Evolutionary conservation across 2,113 vertebrate genomes (phyloP), one percentile per base, ranked within the genome.

Genomic region (Lota lota): DNA sequence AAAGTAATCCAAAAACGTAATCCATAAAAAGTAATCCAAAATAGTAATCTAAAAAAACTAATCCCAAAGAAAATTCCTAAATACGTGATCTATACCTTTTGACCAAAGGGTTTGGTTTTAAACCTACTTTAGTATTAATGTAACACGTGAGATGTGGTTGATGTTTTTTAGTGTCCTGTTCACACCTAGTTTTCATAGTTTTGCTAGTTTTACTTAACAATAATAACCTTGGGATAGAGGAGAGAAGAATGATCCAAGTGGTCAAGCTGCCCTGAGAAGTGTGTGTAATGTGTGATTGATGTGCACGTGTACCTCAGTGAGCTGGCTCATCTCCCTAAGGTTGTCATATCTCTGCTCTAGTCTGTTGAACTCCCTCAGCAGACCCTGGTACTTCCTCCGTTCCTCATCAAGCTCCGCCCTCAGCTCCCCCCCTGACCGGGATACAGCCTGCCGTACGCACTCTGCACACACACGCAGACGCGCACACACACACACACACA

Each of bases 321-420:
- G 87, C 59, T 85, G 75, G 79, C 83, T 85, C 85, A 94, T 93
- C 1, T 91, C 93, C 50, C 63, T 59, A 64, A 93, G 88, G 84
- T 92, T 93, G 82, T 93, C 91, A 0, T 88, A 92, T 89, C 90
- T 85, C 80, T 93, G 93, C 85, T 94, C 93, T 80, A 93, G 85
- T n/a, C 84, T 83, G 24, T 88, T 74, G 6, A 88, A 92, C 6
- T 95, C 89, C 72, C 88, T 91, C 85, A 93, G 83, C 75, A 93
- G 88, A 54, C 88, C 86, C 85, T 92, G 91, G 76, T 88, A 92
- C 64, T 88, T 86, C 0, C 85, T 81, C 72, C 77, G 78, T 75
- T 93, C 92, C 62, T 93, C 90, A n/a, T 93, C 92, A 83, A 93
- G 83, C 79, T 92, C 90, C 3, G 61, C 70, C 74, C 19, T 85